phyloP scores from a whole-genome alignment of 2,888 invertebrate species.

The Rotaria sp. region DNA sequence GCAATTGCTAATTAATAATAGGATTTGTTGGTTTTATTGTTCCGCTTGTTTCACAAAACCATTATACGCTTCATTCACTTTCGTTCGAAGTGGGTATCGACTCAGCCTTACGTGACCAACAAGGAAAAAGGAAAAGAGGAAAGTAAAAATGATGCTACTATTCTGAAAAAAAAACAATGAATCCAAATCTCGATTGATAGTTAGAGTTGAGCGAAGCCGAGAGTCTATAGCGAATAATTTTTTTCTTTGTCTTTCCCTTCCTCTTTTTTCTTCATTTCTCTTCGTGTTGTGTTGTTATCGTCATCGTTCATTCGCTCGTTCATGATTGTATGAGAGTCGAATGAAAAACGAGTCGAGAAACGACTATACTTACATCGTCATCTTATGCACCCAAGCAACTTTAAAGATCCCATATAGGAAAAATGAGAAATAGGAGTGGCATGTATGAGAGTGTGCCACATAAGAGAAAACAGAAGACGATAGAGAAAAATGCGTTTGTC shows the following conservation, averaged over 20 bases:
- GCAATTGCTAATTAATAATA: background rate
- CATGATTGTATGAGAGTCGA: background rate
- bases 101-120: background rate
- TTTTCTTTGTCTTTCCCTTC: background rate
- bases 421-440: background rate
- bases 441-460: background rate
- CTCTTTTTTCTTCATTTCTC: background rate
- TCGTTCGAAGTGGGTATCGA: background rate
- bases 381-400: background rate
- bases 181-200: background rate
- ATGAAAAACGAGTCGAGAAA: background rate
- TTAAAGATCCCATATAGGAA: background rate
- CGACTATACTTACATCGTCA: background rate
- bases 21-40: background rate
- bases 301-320: slow-evolving; percentile 2
- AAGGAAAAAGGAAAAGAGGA: background rate
- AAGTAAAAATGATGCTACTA: background rate
- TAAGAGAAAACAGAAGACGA: background rate
- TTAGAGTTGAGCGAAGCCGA: background rate
- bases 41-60: background rate
- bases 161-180: slow-evolving; percentile 15
- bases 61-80: background rate
- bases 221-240: background rate
- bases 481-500: background rate
- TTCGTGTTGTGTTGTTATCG: slow-evolving; percentile 13